A percentile compares a stretch with the other conserved stretches of the same genome.
Conservation (phyloP, 2,113 vertebrate species). For the Equus quagga region DNA sequence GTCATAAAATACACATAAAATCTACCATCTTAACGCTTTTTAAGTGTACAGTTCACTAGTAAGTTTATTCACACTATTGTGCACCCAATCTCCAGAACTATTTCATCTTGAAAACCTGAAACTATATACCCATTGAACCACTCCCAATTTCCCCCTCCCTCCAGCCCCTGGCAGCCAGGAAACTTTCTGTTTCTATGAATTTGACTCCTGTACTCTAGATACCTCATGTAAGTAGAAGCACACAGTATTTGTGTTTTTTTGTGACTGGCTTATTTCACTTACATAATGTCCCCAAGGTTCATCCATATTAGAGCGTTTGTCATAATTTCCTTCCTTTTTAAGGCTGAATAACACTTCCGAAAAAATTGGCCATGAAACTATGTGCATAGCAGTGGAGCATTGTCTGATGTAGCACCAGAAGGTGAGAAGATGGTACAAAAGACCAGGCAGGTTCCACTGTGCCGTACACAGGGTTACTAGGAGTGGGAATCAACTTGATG, state of each 20-base stretch:
- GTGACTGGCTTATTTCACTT: neutral
- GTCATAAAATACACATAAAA: neutral
- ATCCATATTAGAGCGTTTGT: neutral
- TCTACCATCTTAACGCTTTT: neutral
- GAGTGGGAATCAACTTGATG: too few species aligned
- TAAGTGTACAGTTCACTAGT: neutral
- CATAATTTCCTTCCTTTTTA: neutral
- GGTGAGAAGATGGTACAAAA: too few species aligned
- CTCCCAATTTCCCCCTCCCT: too few species aligned
- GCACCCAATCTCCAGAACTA: neutral
- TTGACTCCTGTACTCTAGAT: neutral
- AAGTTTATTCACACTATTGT: neutral
- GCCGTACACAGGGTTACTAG: too few species aligned
- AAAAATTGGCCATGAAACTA: too few species aligned
- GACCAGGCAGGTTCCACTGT: too few species aligned
- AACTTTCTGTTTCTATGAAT: neutral
- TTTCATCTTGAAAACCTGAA: neutral
- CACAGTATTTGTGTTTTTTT: neutral
- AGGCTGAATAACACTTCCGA: neutral
- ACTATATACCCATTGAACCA: neutral
- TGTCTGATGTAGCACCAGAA: too few species aligned
- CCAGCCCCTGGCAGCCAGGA: neutral
- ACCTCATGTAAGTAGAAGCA: neutral
- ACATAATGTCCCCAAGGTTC: neutral
- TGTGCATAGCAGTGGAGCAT: too few species aligned